Evolutionary conservation across 2,888 invertebrate species (phyloP), one percentile per base, ranked within the genome.

Genomic region (Thymelicus acteon): DNA sequence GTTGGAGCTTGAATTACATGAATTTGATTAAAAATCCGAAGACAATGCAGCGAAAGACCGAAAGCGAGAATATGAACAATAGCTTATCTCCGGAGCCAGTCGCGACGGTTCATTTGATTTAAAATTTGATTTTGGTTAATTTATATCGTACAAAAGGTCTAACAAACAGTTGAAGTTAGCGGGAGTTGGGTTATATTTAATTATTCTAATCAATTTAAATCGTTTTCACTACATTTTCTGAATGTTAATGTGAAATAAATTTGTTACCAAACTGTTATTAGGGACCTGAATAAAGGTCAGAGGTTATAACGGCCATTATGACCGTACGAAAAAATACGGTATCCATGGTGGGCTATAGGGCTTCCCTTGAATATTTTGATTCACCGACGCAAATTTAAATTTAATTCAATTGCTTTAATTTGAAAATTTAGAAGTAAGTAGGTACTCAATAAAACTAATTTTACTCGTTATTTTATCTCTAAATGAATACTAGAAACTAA

Each of bases 11-110:
- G 77, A 80, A 80, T 80, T 78, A 82, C 80, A 80, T 76, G 85
- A 85, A 88, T 90, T 89, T 86, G 87, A 89, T 90, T 89, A 86
- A 86, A 85, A 89, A 88, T 83, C 80, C 77, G 77, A 75, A 81
- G 84, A 90, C 89, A 90, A 89, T 86, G 85, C 86, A 81, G 77
- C 73, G 76, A 65, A 57, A 44, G 57, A 70, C 79, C 82, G 76
- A 81, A 82, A 82, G 81, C 76, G 74, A 73, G 71, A 77, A 74
- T 75, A 72, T 71, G 76, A 80, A 82, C 81, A 83, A 85, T 85
- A 82, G 82, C 81, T 84, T 79, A 78, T 77, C 80, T 77, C 73
- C 72, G 60, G 58, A 69, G 61, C 70, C 70, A 72, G 75, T 73
- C 40, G 68, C 31, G 31, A 19, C 37, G 60, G 54, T 71, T 70